Conservation (phyloP, 2,797 vertebrate species). For the Epinephelus coioides region DNA sequence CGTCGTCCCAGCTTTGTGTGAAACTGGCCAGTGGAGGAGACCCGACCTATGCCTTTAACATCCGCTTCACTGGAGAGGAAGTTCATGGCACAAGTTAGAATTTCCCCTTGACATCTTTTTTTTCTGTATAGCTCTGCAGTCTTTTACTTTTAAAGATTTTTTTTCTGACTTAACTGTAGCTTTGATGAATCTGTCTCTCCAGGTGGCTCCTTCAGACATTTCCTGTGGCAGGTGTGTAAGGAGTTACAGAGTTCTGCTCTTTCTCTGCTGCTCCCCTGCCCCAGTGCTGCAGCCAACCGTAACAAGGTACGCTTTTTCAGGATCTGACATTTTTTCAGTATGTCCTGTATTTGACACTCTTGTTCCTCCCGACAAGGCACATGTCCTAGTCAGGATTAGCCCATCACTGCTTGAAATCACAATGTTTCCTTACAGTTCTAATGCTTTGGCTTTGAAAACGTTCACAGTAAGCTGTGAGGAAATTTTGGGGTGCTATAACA, state of each 20-base stretch:
- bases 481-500: background rate
- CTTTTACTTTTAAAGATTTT: background rate
- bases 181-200: constrained; percentile 47
- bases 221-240: constrained; percentile 99
- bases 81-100: constrained; percentile 97
- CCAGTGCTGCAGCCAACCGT: constrained; percentile 95
- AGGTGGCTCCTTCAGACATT: constrained; percentile 98
- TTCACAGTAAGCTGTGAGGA: background rate
- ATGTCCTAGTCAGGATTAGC: background rate
- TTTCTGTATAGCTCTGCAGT: background rate
- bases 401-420: background rate
- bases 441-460: constrained; percentile 9
- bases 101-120: constrained; percentile 1
- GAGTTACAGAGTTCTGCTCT: constrained; percentile 96
- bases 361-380: constrained; percentile 5
- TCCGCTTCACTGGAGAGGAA: constrained; percentile 98
- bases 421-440: constrained; percentile 3
- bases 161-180: constrained; percentile 4
- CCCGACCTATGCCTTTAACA: constrained; percentile 98
- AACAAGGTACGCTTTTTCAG: constrained; percentile 90
- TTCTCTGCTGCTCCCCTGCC: constrained; percentile 94
- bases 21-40: constrained; percentile 97
- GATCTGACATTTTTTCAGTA: background rate
- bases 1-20: constrained; percentile 97
- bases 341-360: constrained; percentile 3